Evolutionary conservation across 2,888 invertebrate genomes (phyloP), one percentile per base, ranked within the genome.

Genomic region (Venusia cambrica): DNA sequence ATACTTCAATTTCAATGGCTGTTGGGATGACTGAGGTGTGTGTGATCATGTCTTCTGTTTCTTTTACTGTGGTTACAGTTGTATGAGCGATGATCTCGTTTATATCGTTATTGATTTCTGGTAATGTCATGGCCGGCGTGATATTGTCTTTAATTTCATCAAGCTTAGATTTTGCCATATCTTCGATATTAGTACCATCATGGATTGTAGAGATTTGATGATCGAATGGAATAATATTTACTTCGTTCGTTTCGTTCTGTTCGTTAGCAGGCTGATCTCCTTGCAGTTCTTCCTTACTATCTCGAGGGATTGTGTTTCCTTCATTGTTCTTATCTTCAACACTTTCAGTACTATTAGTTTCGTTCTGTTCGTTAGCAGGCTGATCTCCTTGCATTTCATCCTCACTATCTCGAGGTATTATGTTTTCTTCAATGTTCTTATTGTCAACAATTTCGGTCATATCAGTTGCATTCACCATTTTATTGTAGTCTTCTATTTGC

Each of bases 371-470:
- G 10, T 1, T 6, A 4, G 16, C n/a, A 18, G 46, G 33, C 32
- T 46, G 38, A 13, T 46, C 44, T 13, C 22, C 27, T 35, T 44
- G 41, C n/a, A 39, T 37, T 17, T 37, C 18, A 17, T 24, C 26
- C 1, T 39, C 34, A 3, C 13, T 31, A 12, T 31, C 17, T 9
- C 22, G 22, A 5, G 18, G 15, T 17, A 29, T 6, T 7, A n/a
- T 17, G 6, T 30, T 31, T 30, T 42, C 28, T 34, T 38, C 31
- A 10, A 35, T 24, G 11, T 26, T 12, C 7, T 20, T 16, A 12
- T 18, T 11, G 4, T 34, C 21, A 4, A 19, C 6, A 8, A 14
- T 19, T 21, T 21, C 17, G 22, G 7, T 10, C 10, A 18, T 18
- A 1, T 8, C 18, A 14, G 26, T 7, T 3, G 31, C 19, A 22